These are phyloP conservation scores for Rotaria socialis DNA, from an alignment of 2,888 invertebrate genomes.

Conservation along the genomic window DNA sequence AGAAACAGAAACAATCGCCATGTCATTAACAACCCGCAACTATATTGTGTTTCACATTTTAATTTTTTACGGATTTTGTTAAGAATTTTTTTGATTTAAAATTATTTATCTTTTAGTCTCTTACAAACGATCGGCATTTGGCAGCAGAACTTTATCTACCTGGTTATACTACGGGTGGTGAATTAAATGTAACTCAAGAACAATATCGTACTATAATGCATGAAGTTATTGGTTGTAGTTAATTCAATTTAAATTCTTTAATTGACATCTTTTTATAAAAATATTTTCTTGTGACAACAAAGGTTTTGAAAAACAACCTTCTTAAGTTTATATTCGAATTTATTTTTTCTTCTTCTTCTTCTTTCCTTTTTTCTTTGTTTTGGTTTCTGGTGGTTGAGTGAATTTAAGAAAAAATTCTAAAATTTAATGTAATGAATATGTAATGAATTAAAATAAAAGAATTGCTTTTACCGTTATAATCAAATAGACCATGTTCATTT, in stretches of 20 bases:
- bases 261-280: background rate
- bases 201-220: conserved; percentile 13
- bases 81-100: too few species aligned
- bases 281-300: background rate
- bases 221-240: background rate
- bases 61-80: too few species aligned
- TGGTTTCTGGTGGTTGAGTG: background rate
- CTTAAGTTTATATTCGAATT: background rate
- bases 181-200: conserved; percentile 11
- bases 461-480: background rate
- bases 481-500: background rate
- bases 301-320: background rate
- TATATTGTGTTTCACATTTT: too few species aligned
- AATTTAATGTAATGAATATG: background rate
- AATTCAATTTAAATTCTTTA: background rate
- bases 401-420: background rate
- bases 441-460: background rate
- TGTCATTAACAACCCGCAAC: too few species aligned
- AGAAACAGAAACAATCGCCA: too few species aligned
- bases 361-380: conserved; percentile 3
- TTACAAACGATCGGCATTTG: background rate
- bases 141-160: conserved; percentile 33
- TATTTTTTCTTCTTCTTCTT: background rate
- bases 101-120: background rate
- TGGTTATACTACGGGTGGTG: background rate